Conservation (phyloP, 2,797 vertebrate species). For the Masticophis lateralis region DNA sequence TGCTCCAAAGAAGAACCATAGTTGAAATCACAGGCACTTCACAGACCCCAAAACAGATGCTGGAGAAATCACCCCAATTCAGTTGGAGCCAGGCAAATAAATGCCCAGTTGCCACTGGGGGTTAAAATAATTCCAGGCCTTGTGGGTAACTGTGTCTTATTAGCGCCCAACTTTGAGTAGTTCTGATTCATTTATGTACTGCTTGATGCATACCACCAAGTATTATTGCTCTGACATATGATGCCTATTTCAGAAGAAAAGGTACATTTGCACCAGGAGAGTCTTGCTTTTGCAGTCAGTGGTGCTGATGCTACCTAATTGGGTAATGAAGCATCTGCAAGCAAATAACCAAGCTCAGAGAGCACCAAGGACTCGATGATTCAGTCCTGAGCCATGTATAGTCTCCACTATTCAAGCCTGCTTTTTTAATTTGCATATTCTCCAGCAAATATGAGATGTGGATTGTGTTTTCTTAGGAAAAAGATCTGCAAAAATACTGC, state of each 20-base stretch:
- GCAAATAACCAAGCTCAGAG: no score
- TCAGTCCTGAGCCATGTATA: no score
- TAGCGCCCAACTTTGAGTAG: background rate
- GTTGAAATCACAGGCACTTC: background rate
- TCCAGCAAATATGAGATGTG: background rate
- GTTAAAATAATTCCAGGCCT: conserved; percentile 22
- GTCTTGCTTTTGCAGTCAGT: background rate
- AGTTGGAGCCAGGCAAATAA: conserved; percentile 27
- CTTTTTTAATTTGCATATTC: background rate
- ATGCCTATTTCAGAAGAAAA: background rate
- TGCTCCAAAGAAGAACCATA: no score
- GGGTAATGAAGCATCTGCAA: no score
- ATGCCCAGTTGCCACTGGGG: conserved; percentile 5
- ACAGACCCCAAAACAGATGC: conserved; percentile 5
- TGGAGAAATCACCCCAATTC: conserved; percentile 41
- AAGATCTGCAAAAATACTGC: background rate
- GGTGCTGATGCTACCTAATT: no score
- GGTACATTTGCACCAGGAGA: background rate
- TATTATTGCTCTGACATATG: background rate
- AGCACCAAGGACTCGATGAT: no score
- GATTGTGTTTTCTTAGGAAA: background rate
- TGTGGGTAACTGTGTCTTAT: background rate
- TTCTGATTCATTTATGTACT: background rate
- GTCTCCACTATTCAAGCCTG: no score
- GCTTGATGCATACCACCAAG: background rate